These are phyloP conservation scores for Cynoglossus semilaevis DNA, from an alignment of 2,113 vertebrate species.

Conservation along the genomic window DNA sequence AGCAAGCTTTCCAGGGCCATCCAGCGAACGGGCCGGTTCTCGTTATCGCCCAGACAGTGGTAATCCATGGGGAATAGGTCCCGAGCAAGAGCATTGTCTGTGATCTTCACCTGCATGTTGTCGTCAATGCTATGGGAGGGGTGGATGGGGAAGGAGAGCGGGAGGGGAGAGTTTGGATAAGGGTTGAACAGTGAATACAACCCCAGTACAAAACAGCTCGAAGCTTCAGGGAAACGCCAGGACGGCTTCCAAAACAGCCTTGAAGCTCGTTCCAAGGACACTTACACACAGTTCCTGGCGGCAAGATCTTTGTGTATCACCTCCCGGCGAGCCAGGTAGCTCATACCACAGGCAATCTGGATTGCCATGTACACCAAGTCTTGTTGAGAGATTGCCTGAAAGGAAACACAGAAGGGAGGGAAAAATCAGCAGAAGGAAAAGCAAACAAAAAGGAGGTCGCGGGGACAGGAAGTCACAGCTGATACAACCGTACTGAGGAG, in stretches of 20 bases:
- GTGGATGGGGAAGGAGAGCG: slow-evolving; percentile 2
- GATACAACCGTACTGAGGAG: slow-evolving; percentile 3
- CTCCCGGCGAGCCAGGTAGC: slow-evolving; percentile 94
- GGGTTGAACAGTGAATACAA: slow-evolving; percentile 1
- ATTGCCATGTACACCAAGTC: slow-evolving; percentile 98
- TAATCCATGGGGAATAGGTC: slow-evolving; percentile 99
- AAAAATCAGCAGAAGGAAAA: slow-evolving; percentile 24
- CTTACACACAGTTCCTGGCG: slow-evolving; percentile 98
- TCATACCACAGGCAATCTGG: slow-evolving; percentile 98
- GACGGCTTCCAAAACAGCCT: neutral
- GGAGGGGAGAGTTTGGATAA: slow-evolving; percentile 17
- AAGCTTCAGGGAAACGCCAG: neutral
- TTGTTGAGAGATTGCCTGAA: slow-evolving; percentile 95
- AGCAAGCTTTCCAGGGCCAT: slow-evolving; percentile 98
- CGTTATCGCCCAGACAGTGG: slow-evolving; percentile 97
- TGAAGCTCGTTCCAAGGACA: slow-evolving; percentile 42
- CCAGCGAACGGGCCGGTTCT: slow-evolving; percentile 96
- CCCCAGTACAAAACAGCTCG: slow-evolving; percentile 21
- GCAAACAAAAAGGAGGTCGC: neutral
- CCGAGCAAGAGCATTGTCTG: slow-evolving; percentile 94
- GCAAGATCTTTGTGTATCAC: slow-evolving; percentile 99
- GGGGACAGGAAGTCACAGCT: slow-evolving; percentile 3
- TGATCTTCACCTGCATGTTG: slow-evolving; percentile 98
- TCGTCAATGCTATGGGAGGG: slow-evolving; percentile 86
- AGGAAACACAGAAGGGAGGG: slow-evolving; percentile 26